Conservation (phyloP, 2,797 vertebrate genomes). For the Bradypodion ventrale region DNA sequence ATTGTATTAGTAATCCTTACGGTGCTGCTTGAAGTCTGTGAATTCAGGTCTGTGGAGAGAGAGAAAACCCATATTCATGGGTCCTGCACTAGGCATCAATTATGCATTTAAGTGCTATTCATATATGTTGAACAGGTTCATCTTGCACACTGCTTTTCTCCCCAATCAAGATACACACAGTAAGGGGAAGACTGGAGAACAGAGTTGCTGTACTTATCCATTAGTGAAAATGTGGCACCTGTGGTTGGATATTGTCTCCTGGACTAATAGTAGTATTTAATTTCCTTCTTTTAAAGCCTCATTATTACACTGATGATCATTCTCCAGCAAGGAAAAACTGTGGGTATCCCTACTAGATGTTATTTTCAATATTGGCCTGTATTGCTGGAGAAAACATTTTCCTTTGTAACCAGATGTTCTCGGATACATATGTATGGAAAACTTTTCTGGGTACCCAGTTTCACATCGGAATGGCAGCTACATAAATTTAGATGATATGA, state of each 20-base stretch:
- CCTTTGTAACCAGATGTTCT: background rate
- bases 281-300: background rate
- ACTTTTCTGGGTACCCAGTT: slow-evolving; percentile 43
- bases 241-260: background rate
- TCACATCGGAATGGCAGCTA: slow-evolving; percentile 52
- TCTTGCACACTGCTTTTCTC: background rate
- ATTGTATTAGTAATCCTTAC: background rate
- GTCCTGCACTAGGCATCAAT: no score
- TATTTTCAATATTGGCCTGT: background rate
- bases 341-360: background rate
- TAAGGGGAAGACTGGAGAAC: background rate
- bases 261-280: background rate
- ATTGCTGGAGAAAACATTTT: background rate
- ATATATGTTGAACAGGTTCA: no score
- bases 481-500: no score
- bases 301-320: background rate
- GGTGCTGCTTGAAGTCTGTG: background rate
- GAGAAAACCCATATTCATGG: background rate
- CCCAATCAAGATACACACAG: background rate
- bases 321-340: background rate
- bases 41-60: background rate
- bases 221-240: background rate
- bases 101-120: no score
- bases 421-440: slow-evolving; percentile 10
- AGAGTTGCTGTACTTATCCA: background rate